Base-by-base conservation (phyloP, 2,888 invertebrate species). In the Norana najaformis region DNA sequence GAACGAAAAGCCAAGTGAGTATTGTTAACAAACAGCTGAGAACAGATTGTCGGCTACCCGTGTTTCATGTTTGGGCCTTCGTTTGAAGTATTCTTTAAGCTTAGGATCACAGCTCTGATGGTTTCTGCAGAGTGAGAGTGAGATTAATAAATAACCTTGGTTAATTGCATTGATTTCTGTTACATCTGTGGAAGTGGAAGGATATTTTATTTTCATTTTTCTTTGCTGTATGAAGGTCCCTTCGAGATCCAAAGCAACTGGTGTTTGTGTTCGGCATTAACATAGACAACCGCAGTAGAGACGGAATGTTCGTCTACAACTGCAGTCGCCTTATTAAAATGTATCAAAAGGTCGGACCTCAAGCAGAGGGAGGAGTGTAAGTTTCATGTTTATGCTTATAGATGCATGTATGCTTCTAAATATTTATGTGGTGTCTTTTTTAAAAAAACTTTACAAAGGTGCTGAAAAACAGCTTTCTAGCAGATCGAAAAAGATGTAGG, bases 241-340 rank as follows among this genome's bases (percentile, higher is more conserved):
- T 95, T 89, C 94, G 94, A 90, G 94, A 95, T 37, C 94, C 95
- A 0, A 95, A 95, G 92, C 93, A 93, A 30, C 91, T 95, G 83
- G 94, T 93, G 89, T 94, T 95, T 90, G 94, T 95, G 90, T 95
- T 95, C 93, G 95, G 95, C n/a, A 92, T 95, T 20, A 95, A 95
- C 92, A 92, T 95, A 88, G 94, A 95, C 53, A 94, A 94, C 90
- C 92, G 95, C 34, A 93, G 93, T 83, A 94, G 94, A 92, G 95
- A 95, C 92, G 95, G 95, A 35, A 94, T 95, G 90, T 95, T 95
- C 93, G 94, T 95, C n/a, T 95, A 95, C 93, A 95, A 95, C 93
- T 95, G 95, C 92, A 95, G 95, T 90, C 94, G 95, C 20, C 93
- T 95, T 69, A 95, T 95, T 91, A 94, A 94, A 91, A 95, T 95